phyloP scores from a whole-genome alignment of 2,113 vertebrate species.

The Ploceus nigricollis region DNA sequence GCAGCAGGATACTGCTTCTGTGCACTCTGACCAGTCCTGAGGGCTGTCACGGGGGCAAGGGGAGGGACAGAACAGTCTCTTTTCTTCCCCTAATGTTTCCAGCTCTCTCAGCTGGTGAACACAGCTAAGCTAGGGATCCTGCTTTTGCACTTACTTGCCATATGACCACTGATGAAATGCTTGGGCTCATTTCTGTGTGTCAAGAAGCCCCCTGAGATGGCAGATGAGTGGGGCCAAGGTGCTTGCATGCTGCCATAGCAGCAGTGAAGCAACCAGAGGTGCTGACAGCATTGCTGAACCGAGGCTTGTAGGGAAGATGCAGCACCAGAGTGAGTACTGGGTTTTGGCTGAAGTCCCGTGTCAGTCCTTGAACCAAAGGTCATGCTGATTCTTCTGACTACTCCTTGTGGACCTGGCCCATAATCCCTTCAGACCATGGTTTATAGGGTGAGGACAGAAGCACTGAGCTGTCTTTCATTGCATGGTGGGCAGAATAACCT shows the following conservation, averaged over 20 bases:
- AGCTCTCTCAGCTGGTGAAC: not conserved
- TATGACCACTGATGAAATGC: not conserved
- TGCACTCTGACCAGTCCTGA: not conserved
- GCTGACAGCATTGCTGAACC: not conserved
- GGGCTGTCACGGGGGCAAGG: not conserved
- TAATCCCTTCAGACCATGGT: not conserved
- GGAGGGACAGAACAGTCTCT: not conserved
- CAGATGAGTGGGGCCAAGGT: not conserved
- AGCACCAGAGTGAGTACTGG: rapidly evolving
- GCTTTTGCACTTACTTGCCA: not conserved
- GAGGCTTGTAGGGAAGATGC: not conserved
- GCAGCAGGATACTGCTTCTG: not conserved
- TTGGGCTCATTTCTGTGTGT: not conserved
- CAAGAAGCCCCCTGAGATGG: not conserved
- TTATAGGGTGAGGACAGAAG: not conserved
- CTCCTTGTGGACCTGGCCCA: not conserved
- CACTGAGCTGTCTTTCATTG: not conserved
- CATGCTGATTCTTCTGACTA: not conserved
- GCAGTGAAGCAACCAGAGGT: not conserved
- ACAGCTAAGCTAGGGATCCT: not conserved
- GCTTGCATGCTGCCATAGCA: not conserved
- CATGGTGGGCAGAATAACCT: not conserved
- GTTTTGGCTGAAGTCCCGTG: not conserved
- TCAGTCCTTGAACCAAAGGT: not conserved
- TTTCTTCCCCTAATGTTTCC: not conserved